Evolutionary conservation across 35 echinoderm and acorn worm genomes (phyloP).

Genomic region (Acanthaster planci): DNA sequence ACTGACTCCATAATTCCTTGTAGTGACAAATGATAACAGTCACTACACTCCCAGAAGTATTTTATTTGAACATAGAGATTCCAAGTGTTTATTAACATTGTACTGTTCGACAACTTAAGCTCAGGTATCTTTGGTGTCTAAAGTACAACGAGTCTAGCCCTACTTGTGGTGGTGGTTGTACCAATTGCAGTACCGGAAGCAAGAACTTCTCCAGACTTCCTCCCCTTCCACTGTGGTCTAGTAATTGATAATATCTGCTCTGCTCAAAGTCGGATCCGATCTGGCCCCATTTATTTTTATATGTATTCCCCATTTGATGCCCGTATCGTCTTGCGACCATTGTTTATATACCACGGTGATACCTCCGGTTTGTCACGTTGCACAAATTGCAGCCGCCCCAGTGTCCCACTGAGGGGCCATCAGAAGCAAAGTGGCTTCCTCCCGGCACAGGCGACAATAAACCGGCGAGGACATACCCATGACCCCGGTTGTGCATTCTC

Average conservation of each 20-base stretch:
- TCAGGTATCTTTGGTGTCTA: too few species aligned
- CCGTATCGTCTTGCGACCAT: slow-evolving; percentile 8
- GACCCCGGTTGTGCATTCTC: background rate
- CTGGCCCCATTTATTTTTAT: background rate
- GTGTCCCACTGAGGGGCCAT: slow-evolving; percentile 1
- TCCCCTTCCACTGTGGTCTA: background rate
- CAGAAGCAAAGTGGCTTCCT: slow-evolving; percentile 27
- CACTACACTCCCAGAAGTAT: too few species aligned
- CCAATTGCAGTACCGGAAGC: too few species aligned
- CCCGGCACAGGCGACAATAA: background rate
- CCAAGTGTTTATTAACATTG: too few species aligned
- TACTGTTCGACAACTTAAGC: too few species aligned
- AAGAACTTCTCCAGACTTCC: too few species aligned
- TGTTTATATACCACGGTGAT: slow-evolving; percentile 20
- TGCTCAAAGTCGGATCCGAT: background rate
- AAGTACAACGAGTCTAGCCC: too few species aligned
- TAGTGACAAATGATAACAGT: too few species aligned
- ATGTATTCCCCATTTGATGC: background rate
- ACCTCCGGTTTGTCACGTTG: slow-evolving; percentile 6
- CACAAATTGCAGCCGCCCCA: background rate
- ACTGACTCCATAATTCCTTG: too few species aligned
- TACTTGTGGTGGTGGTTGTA: too few species aligned
- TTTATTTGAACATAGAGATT: too few species aligned
- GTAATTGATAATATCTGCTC: slow-evolving; percentile 23
- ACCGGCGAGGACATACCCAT: background rate